A percentile compares a stretch with the other conserved stretches of the same genome.
Evolutionary conservation across 2,797 vertebrate genomes (phyloP).

Genomic region (Glossophaga mutica): DNA sequence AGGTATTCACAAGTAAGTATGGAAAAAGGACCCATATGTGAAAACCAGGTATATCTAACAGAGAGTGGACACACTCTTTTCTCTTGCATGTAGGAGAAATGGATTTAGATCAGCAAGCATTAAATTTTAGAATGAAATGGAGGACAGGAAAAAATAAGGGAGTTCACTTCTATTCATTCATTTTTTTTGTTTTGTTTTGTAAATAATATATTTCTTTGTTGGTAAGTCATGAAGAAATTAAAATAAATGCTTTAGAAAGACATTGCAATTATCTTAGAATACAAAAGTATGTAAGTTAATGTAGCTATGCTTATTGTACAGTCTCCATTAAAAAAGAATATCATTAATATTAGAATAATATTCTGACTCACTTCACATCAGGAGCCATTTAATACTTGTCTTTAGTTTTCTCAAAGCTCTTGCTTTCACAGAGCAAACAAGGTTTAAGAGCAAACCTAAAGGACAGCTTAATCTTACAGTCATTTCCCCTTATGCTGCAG

Average conservation of each 20-base stretch:
- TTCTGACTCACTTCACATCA: neutral
- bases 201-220: neutral
- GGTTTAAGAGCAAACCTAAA: constrained; percentile 66
- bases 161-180: neutral
- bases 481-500: constrained; percentile 61
- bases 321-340: constrained; percentile 44
- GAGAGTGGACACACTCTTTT: neutral
- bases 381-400: constrained; percentile 35
- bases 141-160: neutral
- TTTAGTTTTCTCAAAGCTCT: constrained; percentile 58
- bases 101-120: neutral
- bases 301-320: constrained; percentile 35
- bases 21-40: neutral
- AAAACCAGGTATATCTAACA: neutral
- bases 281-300: neutral
- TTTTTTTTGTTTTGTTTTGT: neutral
- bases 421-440: constrained; percentile 56
- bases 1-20: neutral
- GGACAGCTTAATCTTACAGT: constrained; percentile 65
- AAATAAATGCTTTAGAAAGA: neutral
- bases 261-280: constrained; percentile 33
- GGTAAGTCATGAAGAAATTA: neutral
- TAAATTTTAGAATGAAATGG: neutral
- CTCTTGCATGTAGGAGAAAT: neutral
- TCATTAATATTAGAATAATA: constrained; percentile 48